Conservation (phyloP, 1,140 invertebrate species). For the Probaryconus sp. region DNA sequence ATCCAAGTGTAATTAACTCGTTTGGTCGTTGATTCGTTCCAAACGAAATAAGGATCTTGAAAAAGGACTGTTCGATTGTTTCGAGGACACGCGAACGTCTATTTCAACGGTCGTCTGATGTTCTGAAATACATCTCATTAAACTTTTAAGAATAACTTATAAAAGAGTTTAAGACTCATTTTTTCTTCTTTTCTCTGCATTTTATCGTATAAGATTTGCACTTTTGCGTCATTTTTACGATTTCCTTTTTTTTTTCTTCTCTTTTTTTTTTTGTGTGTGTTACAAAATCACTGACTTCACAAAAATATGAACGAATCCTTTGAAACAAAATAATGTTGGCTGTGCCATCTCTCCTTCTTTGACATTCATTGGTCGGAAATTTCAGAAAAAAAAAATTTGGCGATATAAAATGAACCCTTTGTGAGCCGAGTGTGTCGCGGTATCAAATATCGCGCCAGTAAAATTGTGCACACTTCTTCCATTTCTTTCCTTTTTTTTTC, state of each 20-base stretch:
- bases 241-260: too few relatives aligned
- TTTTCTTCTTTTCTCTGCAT: too few relatives aligned
- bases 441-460: slow-evolving; percentile 32
- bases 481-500: slow-evolving; percentile 6
- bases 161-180: too few relatives aligned
- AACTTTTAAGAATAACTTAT: too few relatives aligned
- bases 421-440: slow-evolving; percentile 15
- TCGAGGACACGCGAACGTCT: slow-evolving; percentile 14
- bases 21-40: slow-evolving; percentile 14
- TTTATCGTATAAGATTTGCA: too few relatives aligned
- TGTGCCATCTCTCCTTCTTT: not conserved
- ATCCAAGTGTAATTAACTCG: slow-evolving; percentile 29
- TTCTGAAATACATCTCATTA: slow-evolving; percentile 29
- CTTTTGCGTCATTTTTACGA: too few relatives aligned
- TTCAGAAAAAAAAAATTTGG: not conserved
- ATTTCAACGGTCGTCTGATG: slow-evolving; percentile 16
- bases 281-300: too few relatives aligned
- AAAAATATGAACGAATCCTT: too few relatives aligned
- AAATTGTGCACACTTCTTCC: slow-evolving; percentile 24
- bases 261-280: too few relatives aligned
- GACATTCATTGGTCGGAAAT: slow-evolving; percentile 8
- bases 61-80: slow-evolving; percentile 26
- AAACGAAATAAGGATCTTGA: slow-evolving; percentile 13
- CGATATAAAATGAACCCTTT: slow-evolving; percentile 3
- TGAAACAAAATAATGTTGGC: not conserved